A percentile compares a stretch with the other conserved stretches of the same genome.
phyloP scores from a whole-genome alignment of 2,113 vertebrate genomes.

The Calyptommatus sinebrachiatus region DNA sequence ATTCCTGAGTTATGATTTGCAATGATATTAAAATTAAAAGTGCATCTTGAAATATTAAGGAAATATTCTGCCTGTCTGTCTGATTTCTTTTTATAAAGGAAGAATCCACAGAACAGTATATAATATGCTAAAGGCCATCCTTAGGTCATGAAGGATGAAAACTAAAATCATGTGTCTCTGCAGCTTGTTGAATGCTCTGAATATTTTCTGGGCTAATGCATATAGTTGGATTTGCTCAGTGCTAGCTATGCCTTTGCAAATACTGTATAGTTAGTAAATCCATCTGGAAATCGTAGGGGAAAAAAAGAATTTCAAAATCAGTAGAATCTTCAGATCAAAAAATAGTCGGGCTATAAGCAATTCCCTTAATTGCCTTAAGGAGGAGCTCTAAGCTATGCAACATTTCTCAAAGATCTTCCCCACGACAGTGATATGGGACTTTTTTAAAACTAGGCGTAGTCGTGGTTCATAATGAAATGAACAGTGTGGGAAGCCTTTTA shows the following conservation, averaged over 20 bases:
- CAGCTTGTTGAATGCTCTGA: no score
- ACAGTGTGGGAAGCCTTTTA: neutral
- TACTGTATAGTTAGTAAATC: neutral
- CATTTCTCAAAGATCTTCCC: neutral
- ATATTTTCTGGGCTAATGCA: no score
- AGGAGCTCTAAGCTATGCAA: constrained; percentile 8
- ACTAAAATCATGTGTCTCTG: no score
- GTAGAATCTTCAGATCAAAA: neutral
- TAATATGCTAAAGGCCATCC: no score
- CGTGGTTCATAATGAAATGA: neutral
- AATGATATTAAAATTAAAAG: neutral
- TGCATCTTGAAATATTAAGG: no score
- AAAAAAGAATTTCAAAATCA: no score
- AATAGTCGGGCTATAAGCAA: neutral
- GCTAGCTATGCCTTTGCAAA: no score
- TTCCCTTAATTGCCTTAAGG: neutral
- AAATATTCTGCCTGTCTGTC: no score
- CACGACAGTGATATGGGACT: neutral
- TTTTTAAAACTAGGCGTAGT: neutral
- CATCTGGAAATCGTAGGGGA: no score
- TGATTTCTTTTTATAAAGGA: neutral
- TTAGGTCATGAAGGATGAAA: no score
- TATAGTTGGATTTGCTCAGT: no score
- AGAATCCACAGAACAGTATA: neutral
- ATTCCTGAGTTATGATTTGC: neutral